phyloP scores from a whole-genome alignment of 2,888 invertebrate genomes.

The Drosophila recens region DNA sequence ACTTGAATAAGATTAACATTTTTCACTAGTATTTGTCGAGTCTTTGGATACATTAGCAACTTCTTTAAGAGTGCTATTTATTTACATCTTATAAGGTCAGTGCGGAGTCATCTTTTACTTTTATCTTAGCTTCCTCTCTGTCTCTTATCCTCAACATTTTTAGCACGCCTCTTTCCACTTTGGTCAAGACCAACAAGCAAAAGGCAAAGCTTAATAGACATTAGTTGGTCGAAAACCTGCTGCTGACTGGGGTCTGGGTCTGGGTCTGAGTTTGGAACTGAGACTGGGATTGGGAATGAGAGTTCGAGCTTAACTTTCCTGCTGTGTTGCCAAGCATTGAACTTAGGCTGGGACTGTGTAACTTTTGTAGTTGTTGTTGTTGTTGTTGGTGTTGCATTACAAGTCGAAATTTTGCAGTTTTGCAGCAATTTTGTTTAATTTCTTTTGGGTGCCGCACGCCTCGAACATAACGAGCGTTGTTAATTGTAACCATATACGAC shows the following conservation, averaged over 20 bases:
- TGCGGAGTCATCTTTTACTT: slow-evolving; percentile 1
- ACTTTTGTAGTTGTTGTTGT: neutral
- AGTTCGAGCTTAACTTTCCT: slow-evolving; percentile 18
- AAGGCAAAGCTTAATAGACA: slow-evolving; percentile 59
- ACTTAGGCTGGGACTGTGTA: slow-evolving; percentile 3
- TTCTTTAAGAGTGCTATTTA: neutral
- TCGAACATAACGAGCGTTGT: slow-evolving; percentile 72
- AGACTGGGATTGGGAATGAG: slow-evolving; percentile 1
- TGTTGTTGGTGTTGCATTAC: slow-evolving; percentile 67
- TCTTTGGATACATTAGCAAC: neutral
- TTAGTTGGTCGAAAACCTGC: slow-evolving; percentile 58
- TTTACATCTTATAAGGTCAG: neutral
- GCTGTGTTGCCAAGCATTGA: slow-evolving; percentile 10
- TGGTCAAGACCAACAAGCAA: slow-evolving; percentile 10
- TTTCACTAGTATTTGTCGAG: neutral
- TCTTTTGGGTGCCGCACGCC: slow-evolving; percentile 67
- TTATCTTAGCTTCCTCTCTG: neutral
- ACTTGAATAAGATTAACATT: neutral
- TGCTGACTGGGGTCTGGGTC: slow-evolving; percentile 16
- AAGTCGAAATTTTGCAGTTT: slow-evolving; percentile 66
- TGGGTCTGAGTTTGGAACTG: slow-evolving; percentile 2
- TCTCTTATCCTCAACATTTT: neutral
- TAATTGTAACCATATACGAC: slow-evolving; percentile 69
- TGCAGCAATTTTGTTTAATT: slow-evolving; percentile 73
- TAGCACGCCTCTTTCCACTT: slow-evolving; percentile 8